Evolutionary conservation across 23 tunicate genomes (phyloP).

Genomic region (Halocynthia aurantium): DNA sequence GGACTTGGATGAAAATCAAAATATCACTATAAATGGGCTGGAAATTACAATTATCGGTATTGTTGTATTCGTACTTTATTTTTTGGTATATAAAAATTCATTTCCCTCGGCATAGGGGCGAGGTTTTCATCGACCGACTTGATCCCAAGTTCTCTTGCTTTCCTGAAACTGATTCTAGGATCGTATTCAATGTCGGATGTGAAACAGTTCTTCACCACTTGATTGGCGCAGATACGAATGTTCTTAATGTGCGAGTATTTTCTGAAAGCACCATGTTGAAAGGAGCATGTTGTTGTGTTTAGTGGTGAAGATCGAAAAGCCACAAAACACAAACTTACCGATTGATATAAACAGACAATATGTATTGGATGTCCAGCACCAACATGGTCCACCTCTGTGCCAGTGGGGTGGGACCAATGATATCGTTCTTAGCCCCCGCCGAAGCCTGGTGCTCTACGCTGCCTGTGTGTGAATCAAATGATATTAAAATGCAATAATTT

Average conservation of each 20-base stretch:
- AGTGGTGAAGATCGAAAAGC: not conserved
- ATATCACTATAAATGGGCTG: not conserved
- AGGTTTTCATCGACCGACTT: constrained; percentile 74
- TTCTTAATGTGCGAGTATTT: constrained; percentile 72
- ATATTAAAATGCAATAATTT: not conserved
- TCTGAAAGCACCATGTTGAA: constrained; percentile 22
- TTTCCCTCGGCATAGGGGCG: constrained; percentile 97
- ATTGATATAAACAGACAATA: constrained; percentile 70
- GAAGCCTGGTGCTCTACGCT: constrained; percentile 77
- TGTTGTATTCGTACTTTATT: constrained; percentile 47
- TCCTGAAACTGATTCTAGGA: constrained; percentile 65
- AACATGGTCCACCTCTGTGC: constrained; percentile 92
- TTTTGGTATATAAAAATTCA: constrained; percentile 78
- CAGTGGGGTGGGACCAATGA: constrained; percentile 86
- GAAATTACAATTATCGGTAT: not conserved
- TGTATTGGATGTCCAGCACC: constrained; percentile 77
- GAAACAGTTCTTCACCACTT: constrained; percentile 78
- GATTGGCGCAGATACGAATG: constrained; percentile 75
- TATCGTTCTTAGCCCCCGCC: constrained; percentile 47
- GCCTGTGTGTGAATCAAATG: constrained; percentile 22
- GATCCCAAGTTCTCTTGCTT: constrained; percentile 78
- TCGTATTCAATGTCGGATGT: constrained; percentile 89
- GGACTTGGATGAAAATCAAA: constrained; percentile 23
- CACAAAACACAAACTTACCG: constrained; percentile 35
- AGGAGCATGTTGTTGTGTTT: not conserved